Percentiles rank a stretch among this genome's conserved stretches.
phyloP scores from a whole-genome alignment of 2,113 vertebrate species.

The Cynocephalus volans region DNA sequence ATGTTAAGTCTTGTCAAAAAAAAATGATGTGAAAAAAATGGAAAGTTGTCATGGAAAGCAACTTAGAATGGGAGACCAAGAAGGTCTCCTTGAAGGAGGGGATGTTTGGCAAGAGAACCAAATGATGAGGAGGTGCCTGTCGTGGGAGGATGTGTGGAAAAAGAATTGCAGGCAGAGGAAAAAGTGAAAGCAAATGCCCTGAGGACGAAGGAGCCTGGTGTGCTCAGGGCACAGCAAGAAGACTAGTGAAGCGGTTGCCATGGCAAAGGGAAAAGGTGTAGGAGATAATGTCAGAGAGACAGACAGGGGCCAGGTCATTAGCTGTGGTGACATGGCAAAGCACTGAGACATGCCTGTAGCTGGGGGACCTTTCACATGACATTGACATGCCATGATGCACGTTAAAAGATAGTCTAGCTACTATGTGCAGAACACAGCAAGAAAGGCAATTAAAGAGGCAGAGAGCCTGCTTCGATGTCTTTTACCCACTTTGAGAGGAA shows the following conservation, averaged over 20 bases:
- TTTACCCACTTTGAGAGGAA: background rate
- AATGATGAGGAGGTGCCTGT: background rate
- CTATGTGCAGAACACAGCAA: background rate
- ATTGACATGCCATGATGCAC: background rate
- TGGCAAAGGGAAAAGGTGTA: background rate
- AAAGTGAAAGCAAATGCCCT: background rate
- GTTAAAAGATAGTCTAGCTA: background rate
- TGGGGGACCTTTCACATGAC: background rate
- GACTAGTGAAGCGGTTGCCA: background rate
- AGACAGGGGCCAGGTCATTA: no score
- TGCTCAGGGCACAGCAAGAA: background rate
- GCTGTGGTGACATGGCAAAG: no score
- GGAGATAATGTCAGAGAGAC: background rate
- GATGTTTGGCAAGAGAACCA: background rate
- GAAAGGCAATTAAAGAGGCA: background rate
- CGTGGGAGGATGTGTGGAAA: background rate
- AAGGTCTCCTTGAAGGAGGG: background rate
- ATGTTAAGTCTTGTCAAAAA: background rate
- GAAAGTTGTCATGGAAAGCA: background rate
- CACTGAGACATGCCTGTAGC: background rate
- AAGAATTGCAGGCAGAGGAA: background rate
- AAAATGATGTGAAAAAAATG: background rate
- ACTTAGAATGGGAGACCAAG: background rate
- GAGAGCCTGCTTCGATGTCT: background rate
- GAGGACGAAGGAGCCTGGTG: background rate